Evolutionary conservation across 2,113 vertebrate species (phyloP), one percentile per base, ranked within the genome.

Genomic region (Suricata suricatta): DNA sequence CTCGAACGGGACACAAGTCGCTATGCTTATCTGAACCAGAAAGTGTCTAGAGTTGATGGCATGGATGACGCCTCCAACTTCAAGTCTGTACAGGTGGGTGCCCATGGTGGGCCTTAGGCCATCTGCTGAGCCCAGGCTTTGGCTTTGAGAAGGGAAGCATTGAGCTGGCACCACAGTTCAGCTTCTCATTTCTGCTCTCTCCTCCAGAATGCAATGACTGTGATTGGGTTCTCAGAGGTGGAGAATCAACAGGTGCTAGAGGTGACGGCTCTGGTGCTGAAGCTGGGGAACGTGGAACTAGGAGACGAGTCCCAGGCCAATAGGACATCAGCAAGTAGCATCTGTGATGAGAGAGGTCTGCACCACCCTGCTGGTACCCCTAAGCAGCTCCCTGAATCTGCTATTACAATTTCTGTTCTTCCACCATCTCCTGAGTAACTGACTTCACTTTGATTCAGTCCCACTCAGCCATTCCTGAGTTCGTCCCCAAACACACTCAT

Each of bases 211-310:
- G 99, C 99, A 50, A 99, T 99, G 99, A 69, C 52, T 19, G 88
- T 98, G 96, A 99, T 99, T 4, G 99, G 99, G 64, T 99, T 99
- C 98, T 98, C 98, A 0, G 72, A 98, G 0, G 35, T 93, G 0
- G 99, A 99, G 93, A 97, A 99, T 92, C 97, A 11, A 0, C 97
- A 97, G 33, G 98, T 99, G 90, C 97, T 99, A 71, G 98, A 99
- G 94, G 98, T 99, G 97, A 98, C 97, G 0, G 99, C 99, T 0
- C 90, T 99, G 68, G 98, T 99, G 93, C 98, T 99, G 95, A 99
- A 99, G 94, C 86, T 99, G 95, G 99, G 99, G 50, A 99, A 99
- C 0, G 83, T 99, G 89, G 74, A 98, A 88, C 97, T 99, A 91
- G 96, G 83, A 15, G 86, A 98, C 4, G 98, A 98, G 69, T 98